These are phyloP conservation scores for Forpus xanthops DNA, from an alignment of 2,797 vertebrate species.

Conservation along the genomic window DNA sequence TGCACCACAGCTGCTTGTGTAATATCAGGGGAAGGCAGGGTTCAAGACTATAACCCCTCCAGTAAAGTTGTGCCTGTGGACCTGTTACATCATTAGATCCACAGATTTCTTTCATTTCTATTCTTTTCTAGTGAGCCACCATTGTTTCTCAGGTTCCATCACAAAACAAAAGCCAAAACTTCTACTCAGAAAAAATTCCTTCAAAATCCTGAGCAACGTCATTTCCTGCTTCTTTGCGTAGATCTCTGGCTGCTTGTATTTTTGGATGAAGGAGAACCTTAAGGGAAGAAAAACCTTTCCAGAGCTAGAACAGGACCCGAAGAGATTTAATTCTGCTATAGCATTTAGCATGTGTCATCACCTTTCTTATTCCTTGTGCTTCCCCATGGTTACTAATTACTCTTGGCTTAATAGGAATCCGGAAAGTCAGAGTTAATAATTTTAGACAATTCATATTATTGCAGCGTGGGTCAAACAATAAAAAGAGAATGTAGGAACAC, in stretches of 20 bases:
- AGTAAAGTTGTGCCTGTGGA: not conserved
- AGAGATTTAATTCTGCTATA: not conserved
- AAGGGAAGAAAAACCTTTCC: not conserved
- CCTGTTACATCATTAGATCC: not conserved
- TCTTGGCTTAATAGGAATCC: not conserved
- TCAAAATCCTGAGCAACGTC: not conserved
- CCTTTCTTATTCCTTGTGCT: not conserved
- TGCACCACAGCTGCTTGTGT: rapidly evolving
- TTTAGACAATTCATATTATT: not conserved
- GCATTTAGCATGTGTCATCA: not conserved
- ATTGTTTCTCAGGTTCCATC: not conserved
- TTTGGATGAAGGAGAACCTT: not conserved
- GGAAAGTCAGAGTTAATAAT: not conserved
- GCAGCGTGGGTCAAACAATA: not conserved
- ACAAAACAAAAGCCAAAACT: not conserved
- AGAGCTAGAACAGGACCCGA: not conserved
- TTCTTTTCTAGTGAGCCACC: not conserved
- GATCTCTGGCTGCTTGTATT: not conserved
- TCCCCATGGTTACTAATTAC: not conserved
- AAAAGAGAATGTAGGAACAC: not conserved
- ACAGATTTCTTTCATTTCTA: not conserved
- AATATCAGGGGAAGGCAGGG: not conserved
- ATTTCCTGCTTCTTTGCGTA: not conserved
- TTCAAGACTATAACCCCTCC: not conserved
- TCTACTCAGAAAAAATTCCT: not conserved